A percentile compares a stretch with the other conserved stretches of the same genome.
These are phyloP conservation scores for Myotis pilosus DNA, from an alignment of 2,797 vertebrate species.

Conservation along the genomic window DNA sequence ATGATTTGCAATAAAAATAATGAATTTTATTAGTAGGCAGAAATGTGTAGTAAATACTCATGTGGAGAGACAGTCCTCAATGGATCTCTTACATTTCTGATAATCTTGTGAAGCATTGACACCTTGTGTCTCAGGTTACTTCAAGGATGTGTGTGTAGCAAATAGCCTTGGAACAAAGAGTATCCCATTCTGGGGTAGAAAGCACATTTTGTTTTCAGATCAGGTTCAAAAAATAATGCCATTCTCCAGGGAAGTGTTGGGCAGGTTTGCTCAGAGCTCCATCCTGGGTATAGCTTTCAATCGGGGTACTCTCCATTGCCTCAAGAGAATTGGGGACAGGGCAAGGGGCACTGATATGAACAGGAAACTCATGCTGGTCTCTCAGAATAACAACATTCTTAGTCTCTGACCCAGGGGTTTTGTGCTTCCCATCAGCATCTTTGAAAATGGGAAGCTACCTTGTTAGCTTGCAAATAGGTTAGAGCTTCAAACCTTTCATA, in stretches of 20 bases:
- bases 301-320: accelerated
- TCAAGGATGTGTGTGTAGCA: not conserved
- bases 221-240: not conserved
- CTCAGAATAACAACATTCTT: not conserved
- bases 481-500: not conserved
- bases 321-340: accelerated
- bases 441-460: not conserved
- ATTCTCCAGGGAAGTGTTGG: not conserved
- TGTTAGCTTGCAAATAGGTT: not conserved
- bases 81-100: not conserved
- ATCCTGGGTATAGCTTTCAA: not conserved
- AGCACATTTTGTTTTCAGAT: not conserved
- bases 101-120: not conserved
- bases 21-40: not conserved
- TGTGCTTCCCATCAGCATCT: not conserved
- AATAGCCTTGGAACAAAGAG: not conserved
- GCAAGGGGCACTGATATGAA: not conserved
- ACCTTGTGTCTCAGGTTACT: not conserved
- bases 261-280: not conserved
- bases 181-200: not conserved
- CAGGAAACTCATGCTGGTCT: not conserved
- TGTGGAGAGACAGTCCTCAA: not conserved
- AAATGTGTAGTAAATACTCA: not conserved
- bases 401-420: not conserved
- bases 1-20: not conserved